Base-by-base conservation (phyloP, 2,888 invertebrate species). In the Lamellibrachia columna region DNA sequence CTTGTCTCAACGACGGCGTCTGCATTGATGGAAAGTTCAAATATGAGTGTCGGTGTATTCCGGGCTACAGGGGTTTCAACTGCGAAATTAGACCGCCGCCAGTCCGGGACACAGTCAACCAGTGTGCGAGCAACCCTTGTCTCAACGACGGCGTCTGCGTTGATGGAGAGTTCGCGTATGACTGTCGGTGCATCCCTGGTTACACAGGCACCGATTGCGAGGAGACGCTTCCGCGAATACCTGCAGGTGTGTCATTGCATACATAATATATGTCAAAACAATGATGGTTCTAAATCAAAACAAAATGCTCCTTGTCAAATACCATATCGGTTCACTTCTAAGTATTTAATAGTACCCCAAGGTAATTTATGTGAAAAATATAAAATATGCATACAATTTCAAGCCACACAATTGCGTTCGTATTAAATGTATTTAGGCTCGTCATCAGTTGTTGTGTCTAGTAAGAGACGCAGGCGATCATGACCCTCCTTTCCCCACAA, bases 21-120 rank as follows among this genome's bases (percentile, higher is more conserved):
- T 96, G 96, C 94, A 92, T 95, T 11, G 96, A 96, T 93, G 95
- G 96, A 3, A 94, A 96, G 40, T 93, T 95, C 40, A 95, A 95
- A 53, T 96, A 95, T 94, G 94, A 94, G 53, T 96, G 96, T 93
- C 92, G 94, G 28, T 96, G 96, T 93, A 94, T 94, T 22, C 93
- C 94, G 15, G 95, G 95, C n/a, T 95, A 92, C 94, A 95, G 94
- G 91, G 96, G 96, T 1, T 93, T 94, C 8, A 94, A 95, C 92
- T 96, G 96, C 93, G 95, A 95, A 90, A 95, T 95, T 93, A 93
- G 95, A 95, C 60, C 60, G 15, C 60, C 8, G 60, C 60, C 60
- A 60, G 1, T 90, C 9, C 92, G 92, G 60, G 93, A 93, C 90
- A 93, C 60, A 53, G 93, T 93, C 9, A 94, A 96, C 93, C 93